Base-by-base conservation (phyloP, 2,888 invertebrate genomes). In the Zele albiditarsus region DNA sequence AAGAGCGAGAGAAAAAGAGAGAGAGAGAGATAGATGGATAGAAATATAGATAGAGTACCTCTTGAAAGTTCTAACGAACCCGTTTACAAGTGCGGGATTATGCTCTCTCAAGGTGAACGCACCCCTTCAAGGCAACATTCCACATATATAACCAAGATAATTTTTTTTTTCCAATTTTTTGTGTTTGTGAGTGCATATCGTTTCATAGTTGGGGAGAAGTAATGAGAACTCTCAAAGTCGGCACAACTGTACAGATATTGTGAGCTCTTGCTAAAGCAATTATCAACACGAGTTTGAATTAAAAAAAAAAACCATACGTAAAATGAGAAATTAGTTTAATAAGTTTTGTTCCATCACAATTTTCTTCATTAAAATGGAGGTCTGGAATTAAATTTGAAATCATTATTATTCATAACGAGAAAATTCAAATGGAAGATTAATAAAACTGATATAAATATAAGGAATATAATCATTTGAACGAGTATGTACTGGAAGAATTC, bases 1-100 rank as follows among this genome's bases (percentile, higher is more conserved):
- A 38, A 38, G 38, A 38, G 10, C 8, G 38, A 12, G 38, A 53
- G 8, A 53, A 38, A 38, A 12, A 38, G 10, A 38, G 38, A 12
- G 38, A 53, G 8, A 53, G 8, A 20, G 20, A 20, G 10, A 53
- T 53, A 53, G 20, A 20, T n/a, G 8, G 38, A 38, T 38, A 38
- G n/a, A 53, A 20, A 20, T 53, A 53, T 53, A 53, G 53, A 23
- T 53, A 53, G 27, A 70, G 70, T 58, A 70, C 57, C 58, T 70
- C 70, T 70, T 70, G 57, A 60, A 70, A 70, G 70, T 70, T 70
- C 70, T 70, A 70, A 70, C 70, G 60, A 70, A 70, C 60, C 60
- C 70, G 70, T 70, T 70, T 70, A 70, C 70, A 70, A 70, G 70
- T 70, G 70, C 70, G 42, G 38, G 70, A 70, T 70, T 70, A 70